Evolutionary conservation across 2,888 invertebrate genomes (phyloP).

Genomic region (Automeris io): DNA sequence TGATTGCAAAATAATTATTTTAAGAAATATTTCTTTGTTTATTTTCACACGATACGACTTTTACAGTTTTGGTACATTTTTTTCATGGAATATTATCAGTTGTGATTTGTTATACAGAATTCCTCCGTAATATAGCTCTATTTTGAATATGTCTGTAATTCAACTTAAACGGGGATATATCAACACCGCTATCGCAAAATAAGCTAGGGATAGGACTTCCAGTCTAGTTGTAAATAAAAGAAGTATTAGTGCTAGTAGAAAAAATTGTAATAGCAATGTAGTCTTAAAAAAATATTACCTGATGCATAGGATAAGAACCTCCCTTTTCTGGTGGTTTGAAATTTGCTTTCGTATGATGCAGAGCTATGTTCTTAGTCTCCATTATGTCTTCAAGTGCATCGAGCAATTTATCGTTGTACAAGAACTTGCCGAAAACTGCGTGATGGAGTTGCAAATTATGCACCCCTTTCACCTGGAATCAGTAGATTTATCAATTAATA

Average conservation of each 20-base stretch:
- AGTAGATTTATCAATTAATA: no score
- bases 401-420: slow-evolving; percentile 64
- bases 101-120: no score
- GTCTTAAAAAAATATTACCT: slow-evolving; percentile 34
- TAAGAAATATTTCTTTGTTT: no score
- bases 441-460: slow-evolving; percentile 78
- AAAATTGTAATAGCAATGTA: not conserved
- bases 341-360: slow-evolving; percentile 80
- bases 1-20: no score
- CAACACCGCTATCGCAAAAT: no score
- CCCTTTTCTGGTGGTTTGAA: slow-evolving; percentile 77
- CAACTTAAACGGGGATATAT: no score
- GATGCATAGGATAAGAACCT: slow-evolving; percentile 78
- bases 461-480: slow-evolving; percentile 75
- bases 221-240: not conserved
- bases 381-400: slow-evolving; percentile 74
- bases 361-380: slow-evolving; percentile 69
- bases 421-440: slow-evolving; percentile 61
- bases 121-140: not conserved
- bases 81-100: no score
- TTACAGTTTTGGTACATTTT: no score
- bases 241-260: not conserved
- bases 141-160: not conserved
- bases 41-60: no score
- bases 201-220: no score